Conservation (phyloP, 1,140 invertebrate species). For the Bombus impatiens region DNA sequence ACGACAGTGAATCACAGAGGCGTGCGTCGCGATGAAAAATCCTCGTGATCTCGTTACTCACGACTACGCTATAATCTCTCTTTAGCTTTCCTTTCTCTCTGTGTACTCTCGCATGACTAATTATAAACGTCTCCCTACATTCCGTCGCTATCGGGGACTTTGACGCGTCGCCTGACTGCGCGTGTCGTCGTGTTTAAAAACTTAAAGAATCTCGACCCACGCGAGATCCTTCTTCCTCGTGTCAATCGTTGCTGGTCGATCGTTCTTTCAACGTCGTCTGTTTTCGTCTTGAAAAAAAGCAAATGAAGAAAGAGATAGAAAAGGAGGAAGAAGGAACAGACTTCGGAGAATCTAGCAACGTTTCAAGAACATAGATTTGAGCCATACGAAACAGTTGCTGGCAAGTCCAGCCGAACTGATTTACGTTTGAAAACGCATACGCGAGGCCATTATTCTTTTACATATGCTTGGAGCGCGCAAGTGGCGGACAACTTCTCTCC, state of each 20-base stretch:
- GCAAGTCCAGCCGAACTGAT: not conserved
- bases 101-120: conserved; percentile 56
- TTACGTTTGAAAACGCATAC: not conserved
- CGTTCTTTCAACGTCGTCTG: too few species aligned
- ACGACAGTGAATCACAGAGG: conserved; percentile 13
- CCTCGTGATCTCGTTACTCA: conserved; percentile 19
- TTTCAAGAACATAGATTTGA: not conserved
- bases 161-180: conserved; percentile 26
- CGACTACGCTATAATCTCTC: conserved; percentile 34
- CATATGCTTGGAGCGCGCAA: not conserved
- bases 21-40: conserved; percentile 33
- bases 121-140: conserved; percentile 48
- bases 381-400: not conserved
- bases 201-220: not conserved
- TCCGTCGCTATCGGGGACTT: conserved; percentile 52
- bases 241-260: too few species aligned
- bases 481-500: not conserved
- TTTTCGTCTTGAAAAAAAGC: not conserved
- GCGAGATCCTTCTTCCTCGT: not conserved
- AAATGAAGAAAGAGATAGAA: not conserved
- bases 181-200: not conserved
- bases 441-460: not conserved
- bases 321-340: not conserved
- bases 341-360: not conserved
- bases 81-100: not conserved